phyloP scores from a whole-genome alignment of 1,140 invertebrate species.

The Meloidogyne floridensis region DNA sequence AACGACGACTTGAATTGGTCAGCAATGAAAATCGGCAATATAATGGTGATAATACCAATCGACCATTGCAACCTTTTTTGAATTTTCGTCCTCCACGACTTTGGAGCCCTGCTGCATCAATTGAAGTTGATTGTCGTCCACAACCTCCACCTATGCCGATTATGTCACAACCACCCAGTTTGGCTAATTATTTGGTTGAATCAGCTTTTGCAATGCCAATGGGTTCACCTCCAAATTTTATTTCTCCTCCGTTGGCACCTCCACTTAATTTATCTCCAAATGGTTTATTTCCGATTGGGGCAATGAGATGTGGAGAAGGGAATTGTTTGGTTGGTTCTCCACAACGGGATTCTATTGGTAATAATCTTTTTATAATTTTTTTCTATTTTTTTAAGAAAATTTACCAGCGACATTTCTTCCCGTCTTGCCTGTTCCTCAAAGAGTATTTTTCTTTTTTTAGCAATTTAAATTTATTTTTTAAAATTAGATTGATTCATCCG shows the following conservation, averaged over 20 bases:
- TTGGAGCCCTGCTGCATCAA: neutral
- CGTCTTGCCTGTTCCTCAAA: neutral
- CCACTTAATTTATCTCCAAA: neutral
- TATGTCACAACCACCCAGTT: constrained; percentile 1
- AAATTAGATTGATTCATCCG: constrained; percentile 1
- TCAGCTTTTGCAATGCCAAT: neutral
- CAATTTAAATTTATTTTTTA: neutral
- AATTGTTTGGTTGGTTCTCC: constrained; percentile 6
- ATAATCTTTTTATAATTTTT: neutral
- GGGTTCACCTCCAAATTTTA: constrained; percentile 3
- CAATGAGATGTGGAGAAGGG: neutral
- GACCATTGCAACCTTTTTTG: neutral
- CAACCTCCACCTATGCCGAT: neutral
- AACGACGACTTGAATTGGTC: neutral
- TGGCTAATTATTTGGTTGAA: neutral
- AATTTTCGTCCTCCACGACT: neutral
- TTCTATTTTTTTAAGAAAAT: neutral
- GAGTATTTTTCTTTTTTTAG: neutral
- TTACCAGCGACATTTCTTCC: neutral
- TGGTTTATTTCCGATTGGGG: neutral
- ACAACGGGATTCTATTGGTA: neutral
- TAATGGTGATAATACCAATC: neutral
- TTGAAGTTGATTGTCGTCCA: constrained; percentile 3
- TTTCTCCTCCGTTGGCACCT: neutral
- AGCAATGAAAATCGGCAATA: constrained; percentile 6